phyloP scores from a whole-genome alignment of 1,140 invertebrate genomes.

The Maconellicoccus hirsutus region DNA sequence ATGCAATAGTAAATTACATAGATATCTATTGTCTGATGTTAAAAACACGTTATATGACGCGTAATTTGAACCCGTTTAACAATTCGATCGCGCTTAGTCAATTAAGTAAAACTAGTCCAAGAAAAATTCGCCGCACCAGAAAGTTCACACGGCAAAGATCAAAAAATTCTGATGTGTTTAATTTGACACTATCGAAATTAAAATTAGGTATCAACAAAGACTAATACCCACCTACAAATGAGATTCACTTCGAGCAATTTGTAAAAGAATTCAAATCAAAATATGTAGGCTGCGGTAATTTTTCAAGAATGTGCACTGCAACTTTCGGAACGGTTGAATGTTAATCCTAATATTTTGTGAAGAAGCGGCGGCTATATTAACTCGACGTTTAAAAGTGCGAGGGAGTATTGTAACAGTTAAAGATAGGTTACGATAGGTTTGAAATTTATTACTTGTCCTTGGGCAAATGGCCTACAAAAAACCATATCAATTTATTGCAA shows the following conservation, averaged over 20 bases:
- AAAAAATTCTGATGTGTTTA: neutral
- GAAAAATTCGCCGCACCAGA: neutral
- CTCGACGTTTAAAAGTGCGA: constrained; percentile 3
- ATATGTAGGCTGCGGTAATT: neutral
- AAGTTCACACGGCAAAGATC: neutral
- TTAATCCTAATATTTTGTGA: neutral
- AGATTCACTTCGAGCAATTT: neutral
- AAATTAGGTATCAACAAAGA: neutral
- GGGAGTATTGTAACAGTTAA: neutral
- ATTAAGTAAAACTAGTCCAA: neutral
- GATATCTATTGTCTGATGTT: too few relatives aligned
- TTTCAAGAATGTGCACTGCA: neutral
- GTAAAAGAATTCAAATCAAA: neutral
- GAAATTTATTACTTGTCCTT: constrained; percentile 9
- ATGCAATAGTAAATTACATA: too few relatives aligned
- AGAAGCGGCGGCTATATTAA: neutral
- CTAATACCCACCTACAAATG: neutral
- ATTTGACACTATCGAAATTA: neutral
- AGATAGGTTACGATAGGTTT: neutral
- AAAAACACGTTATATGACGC: too few relatives aligned
- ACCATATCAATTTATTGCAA: neutral
- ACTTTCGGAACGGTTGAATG: neutral
- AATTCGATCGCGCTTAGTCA: too few relatives aligned
- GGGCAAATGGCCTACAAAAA: neutral
- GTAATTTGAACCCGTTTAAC: too few relatives aligned